Evolutionary conservation across 1,140 invertebrate species (phyloP).

Genomic region (Chrysomallon squamiferum): DNA sequence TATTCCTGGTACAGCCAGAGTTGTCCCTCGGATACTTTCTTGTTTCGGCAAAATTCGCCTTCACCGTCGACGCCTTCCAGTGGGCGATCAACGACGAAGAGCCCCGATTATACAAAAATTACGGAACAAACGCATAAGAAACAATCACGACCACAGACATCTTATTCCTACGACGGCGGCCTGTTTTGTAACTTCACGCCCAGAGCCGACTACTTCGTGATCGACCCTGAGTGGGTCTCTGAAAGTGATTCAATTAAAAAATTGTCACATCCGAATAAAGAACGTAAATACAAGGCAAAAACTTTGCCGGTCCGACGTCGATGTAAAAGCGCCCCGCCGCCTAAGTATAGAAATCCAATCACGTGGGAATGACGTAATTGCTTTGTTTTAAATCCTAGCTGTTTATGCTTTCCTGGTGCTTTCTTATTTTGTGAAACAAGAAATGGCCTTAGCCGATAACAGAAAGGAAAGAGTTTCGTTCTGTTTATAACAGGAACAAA

Average conservation of each 20-base stretch:
- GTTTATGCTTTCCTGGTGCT: no score
- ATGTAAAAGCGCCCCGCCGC: constrained; percentile 17
- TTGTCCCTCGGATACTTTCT: constrained; percentile 4
- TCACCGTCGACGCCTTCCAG: constrained; percentile 18
- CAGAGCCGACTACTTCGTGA: constrained; percentile 44
- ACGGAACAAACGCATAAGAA: constrained; percentile 15
- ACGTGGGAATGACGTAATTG: constrained; percentile 16
- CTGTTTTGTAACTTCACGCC: constrained; percentile 17
- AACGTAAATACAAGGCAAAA: background rate
- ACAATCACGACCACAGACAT: constrained; percentile 13
- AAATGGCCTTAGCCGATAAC: no score
- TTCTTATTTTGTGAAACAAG: no score
- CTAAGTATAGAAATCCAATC: constrained; percentile 19
- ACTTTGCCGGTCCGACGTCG: constrained; percentile 2
- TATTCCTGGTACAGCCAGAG: constrained; percentile 20
- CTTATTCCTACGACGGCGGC: constrained; percentile 31
- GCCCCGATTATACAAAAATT: background rate
- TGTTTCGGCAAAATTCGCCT: background rate
- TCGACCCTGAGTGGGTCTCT: constrained; percentile 55
- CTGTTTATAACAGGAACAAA: no score
- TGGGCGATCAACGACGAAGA: constrained; percentile 11
- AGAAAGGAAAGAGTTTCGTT: no score
- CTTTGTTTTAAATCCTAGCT: no score
- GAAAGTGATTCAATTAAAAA: constrained; percentile 42
- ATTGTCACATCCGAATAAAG: constrained; percentile 13